Evolutionary conservation across 2,888 invertebrate genomes (phyloP), one percentile per base, ranked within the genome.

Genomic region (Acleris emargana): DNA sequence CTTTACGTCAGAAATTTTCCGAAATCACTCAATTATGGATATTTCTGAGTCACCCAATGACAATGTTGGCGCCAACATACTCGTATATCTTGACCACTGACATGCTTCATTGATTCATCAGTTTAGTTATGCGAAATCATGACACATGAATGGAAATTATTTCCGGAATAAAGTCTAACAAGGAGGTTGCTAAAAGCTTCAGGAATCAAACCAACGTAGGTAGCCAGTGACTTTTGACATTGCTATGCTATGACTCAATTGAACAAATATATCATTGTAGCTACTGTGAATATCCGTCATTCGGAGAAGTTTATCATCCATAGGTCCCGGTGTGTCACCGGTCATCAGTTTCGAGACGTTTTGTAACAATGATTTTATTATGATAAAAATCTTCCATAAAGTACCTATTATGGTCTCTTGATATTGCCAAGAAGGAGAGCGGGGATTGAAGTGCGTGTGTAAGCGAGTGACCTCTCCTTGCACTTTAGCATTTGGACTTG

Each of bases 111-210:
- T 84, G 84, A 84, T 81, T 87, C 83, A 86, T 38, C 38, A 50
- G 64, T 80, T 76, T 13, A 73, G 75, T 78, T 58, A 79, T 73
- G 76, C 81, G 77, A 80, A 82, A 80, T 81, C 76, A 82, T 87
- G 86, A 84, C 83, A 82, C 82, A 87, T 80, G 69, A 75, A 82
- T 80, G 77, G 75, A 79, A 78, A 83, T 79, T 69, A 80, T 82
- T 86, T 88, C 86, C 86, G 83, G 76, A 79, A 79, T 58, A 54
- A 58, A 62, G 64, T 60, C 50, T 45, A 60, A 20, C 47, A 54
- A 28, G 47, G 5, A 20, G 32, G 57, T 38, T 16, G 38, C 73
- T 71, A 66, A 79, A 78, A 72, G 71, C 75, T 76, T 72, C 72
- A 78, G 79, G 79, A 80, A 73, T 66, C 75, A 67, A 75, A 74